A percentile compares a stretch with the other conserved stretches of the same genome.
These are phyloP conservation scores for Tipula vernalis DNA, from an alignment of 2,888 invertebrate species.

Conservation along the genomic window DNA sequence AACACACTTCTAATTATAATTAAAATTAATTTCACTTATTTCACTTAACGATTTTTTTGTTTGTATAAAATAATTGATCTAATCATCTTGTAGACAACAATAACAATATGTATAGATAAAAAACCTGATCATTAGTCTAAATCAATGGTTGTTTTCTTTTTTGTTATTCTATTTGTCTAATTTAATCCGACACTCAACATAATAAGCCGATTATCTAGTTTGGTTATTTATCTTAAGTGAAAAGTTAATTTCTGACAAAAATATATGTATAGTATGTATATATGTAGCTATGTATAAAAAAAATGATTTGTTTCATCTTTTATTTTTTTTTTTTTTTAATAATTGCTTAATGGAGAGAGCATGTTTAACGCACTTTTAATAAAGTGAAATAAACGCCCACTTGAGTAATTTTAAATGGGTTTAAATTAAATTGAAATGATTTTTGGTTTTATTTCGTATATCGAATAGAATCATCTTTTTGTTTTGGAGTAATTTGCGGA, in stretches of 20 bases:
- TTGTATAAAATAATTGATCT: neutral
- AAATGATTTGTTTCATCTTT: neutral
- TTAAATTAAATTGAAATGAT: slow-evolving; percentile 5
- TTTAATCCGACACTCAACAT: slow-evolving; percentile 4
- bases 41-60: neutral
- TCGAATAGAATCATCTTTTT: neutral
- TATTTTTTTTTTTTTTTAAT: neutral
- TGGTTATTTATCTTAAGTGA: neutral
- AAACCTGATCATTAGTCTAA: neutral
- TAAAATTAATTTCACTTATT: neutral
- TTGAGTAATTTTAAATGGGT: slow-evolving; percentile 11
- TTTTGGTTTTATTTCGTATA: neutral
- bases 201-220: slow-evolving; percentile 4
- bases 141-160: neutral
- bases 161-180: neutral
- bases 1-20: slow-evolving; percentile 4
- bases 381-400: slow-evolving; percentile 7
- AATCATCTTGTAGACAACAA: neutral
- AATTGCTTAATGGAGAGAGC: slow-evolving; percentile 4
- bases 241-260: neutral
- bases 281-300: neutral
- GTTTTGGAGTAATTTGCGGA: neutral
- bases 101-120: neutral
- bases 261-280: neutral
- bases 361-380: slow-evolving; percentile 7